Evolutionary conservation across 2,888 invertebrate species (phyloP).

Genomic region (Gandaritis pyraliata): DNA sequence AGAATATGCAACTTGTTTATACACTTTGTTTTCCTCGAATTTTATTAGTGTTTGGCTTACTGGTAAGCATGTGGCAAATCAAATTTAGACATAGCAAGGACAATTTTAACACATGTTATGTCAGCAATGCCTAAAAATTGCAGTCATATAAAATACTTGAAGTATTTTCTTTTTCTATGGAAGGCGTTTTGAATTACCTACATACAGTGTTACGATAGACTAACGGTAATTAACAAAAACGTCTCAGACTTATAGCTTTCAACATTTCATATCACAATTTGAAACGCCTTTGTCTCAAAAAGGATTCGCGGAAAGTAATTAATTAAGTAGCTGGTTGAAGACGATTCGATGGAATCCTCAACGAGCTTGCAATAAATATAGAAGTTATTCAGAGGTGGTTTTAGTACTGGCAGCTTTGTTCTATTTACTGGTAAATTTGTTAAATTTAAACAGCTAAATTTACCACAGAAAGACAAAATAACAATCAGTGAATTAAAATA

Average conservation of each 20-base stretch:
- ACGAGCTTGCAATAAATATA: slow-evolving; percentile 10
- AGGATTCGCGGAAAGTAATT: slow-evolving; percentile 55
- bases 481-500: background rate
- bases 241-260: slow-evolving; percentile 75
- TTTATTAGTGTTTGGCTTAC: background rate
- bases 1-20: too few relatives aligned
- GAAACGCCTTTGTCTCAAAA: slow-evolving; percentile 38
- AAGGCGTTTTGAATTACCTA: slow-evolving; percentile 67
- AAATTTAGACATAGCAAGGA: too few relatives aligned
- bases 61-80: background rate
- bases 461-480: background rate
- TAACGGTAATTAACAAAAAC: slow-evolving; percentile 75
- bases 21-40: background rate
- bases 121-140: background rate
- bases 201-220: slow-evolving; percentile 65
- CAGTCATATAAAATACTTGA: background rate
- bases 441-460: slow-evolving; percentile 1
- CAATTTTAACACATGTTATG: background rate
- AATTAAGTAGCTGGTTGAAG: slow-evolving; percentile 70
- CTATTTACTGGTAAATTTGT: slow-evolving; percentile 1
- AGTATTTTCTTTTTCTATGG: slow-evolving; percentile 6
- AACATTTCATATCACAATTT: slow-evolving; percentile 62
- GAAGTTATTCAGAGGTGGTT: slow-evolving; percentile 12
- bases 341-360: slow-evolving; percentile 13
- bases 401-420: slow-evolving; percentile 6